Evolutionary conservation across 2,888 invertebrate species (phyloP).

Genomic region (Drosophila niveifrons): DNA sequence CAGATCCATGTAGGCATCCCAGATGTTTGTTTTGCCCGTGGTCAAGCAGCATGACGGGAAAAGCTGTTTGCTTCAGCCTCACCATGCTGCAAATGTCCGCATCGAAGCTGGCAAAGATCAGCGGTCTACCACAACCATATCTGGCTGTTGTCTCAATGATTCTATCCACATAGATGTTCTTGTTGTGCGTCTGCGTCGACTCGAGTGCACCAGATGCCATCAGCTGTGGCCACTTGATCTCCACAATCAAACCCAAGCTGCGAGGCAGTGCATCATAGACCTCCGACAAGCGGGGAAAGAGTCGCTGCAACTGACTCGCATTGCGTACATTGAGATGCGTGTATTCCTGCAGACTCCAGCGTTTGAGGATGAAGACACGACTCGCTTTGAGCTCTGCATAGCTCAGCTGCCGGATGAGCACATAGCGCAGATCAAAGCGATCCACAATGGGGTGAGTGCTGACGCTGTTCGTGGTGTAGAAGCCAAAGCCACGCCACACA

Average conservation of each 20-base stretch:
- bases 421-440: conserved; percentile 92
- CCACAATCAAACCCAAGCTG: conserved; percentile 96
- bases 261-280: conserved; percentile 91
- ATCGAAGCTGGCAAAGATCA: conserved; percentile 97
- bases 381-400: conserved; percentile 94
- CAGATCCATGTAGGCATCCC: conserved; percentile 92
- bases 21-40: conserved; percentile 67
- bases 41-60: conserved; percentile 96
- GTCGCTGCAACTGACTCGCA: conserved; percentile 87
- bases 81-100: conserved; percentile 98
- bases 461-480: conserved; percentile 88
- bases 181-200: conserved; percentile 91
- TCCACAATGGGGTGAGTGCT: conserved; percentile 88
- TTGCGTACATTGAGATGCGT: conserved; percentile 92
- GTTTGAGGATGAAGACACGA: conserved; percentile 91
- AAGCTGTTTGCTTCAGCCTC: conserved; percentile 96
- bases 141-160: conserved; percentile 92
- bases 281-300: conserved; percentile 95
- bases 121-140: conserved; percentile 91
- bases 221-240: conserved; percentile 98
- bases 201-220: conserved; percentile 93
- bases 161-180: conserved; percentile 95
- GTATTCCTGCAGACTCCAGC: conserved; percentile 89
- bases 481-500: conserved; percentile 96
- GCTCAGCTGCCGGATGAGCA: conserved; percentile 96